phyloP scores from a whole-genome alignment of 2,888 invertebrate species.

The Hyposoter dolosus region DNA sequence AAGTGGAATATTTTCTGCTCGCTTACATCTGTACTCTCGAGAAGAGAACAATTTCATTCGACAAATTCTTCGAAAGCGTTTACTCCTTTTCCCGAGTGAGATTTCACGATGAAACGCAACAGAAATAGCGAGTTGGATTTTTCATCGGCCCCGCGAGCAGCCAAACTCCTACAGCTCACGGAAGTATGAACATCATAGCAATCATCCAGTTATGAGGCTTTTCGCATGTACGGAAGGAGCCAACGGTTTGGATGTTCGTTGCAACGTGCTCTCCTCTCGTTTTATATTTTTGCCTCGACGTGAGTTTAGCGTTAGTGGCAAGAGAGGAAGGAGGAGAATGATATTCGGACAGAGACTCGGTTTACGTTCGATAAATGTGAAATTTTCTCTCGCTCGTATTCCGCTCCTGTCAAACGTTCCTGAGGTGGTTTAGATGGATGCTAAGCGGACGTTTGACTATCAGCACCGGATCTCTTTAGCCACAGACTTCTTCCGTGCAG shows the following conservation, averaged over 20 bases:
- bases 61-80: conserved; percentile 23
- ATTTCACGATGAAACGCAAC: conserved; percentile 22
- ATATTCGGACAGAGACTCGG: conserved; percentile 39
- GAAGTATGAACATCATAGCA: conserved; percentile 35
- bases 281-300: conserved; percentile 31
- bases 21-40: not conserved
- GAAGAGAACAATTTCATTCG: conserved; percentile 24
- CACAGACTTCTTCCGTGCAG: conserved; percentile 15
- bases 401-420: conserved; percentile 49
- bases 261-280: conserved; percentile 44
- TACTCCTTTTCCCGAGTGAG: conserved; percentile 7
- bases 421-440: not conserved
- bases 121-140: conserved; percentile 5
- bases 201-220: conserved; percentile 42
- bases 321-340: not conserved
- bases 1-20: not conserved
- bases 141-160: not conserved
- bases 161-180: not conserved
- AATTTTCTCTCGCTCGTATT: conserved; percentile 5
- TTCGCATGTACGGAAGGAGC: conserved; percentile 14
- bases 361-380: conserved; percentile 41
- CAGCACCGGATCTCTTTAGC: conserved; percentile 3
- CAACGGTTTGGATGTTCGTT: conserved; percentile 20
- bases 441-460: not conserved
- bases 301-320: conserved; percentile 36